Conservation (phyloP, 2,113 vertebrate species). For the Phasianus colchicus region DNA sequence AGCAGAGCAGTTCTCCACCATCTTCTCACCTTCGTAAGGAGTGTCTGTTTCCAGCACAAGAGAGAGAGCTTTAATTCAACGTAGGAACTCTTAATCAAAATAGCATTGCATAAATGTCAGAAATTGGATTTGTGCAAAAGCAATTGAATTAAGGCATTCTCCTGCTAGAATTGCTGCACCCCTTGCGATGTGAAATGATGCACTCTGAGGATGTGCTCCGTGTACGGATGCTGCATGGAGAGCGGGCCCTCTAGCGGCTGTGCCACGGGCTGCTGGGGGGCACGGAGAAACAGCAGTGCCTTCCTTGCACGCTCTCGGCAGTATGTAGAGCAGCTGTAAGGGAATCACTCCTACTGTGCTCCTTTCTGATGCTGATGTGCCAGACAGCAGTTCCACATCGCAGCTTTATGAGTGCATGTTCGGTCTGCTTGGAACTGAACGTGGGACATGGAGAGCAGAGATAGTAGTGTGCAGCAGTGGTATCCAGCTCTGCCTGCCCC, state of each 20-base stretch:
- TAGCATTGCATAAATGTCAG: accelerated
- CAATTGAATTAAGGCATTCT: not conserved
- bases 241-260: conserved; percentile 72
- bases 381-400: not conserved
- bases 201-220: no score
- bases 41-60: not conserved
- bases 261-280: not conserved
- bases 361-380: accelerated
- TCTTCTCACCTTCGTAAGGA: not conserved
- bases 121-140: not conserved
- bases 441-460: not conserved
- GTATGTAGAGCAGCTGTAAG: accelerated
- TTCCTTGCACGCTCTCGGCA: not conserved
- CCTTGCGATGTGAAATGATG: not conserved
- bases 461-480: not conserved
- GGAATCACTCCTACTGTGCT: accelerated
- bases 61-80: not conserved
- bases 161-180: not conserved
- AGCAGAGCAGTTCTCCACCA: not conserved
- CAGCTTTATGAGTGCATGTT: accelerated
- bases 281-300: accelerated
- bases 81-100: not conserved
- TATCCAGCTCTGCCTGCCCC: not conserved
- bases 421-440: not conserved
- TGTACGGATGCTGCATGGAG: not conserved